phyloP scores from a whole-genome alignment of 2,113 vertebrate genomes.

The Tursiops truncatus region DNA sequence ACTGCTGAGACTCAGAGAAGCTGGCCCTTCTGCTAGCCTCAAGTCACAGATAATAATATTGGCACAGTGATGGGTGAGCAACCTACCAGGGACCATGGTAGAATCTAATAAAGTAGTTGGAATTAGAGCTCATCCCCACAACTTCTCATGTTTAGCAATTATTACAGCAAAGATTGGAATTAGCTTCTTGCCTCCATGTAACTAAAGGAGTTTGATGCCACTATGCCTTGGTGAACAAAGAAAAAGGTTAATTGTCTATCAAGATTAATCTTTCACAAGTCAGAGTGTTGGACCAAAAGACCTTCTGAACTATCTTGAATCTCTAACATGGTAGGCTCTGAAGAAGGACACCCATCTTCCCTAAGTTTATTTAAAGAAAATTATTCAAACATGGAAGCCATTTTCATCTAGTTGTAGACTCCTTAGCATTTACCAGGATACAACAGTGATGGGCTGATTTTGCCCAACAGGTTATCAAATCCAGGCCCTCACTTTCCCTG shows the following conservation, averaged over 20 bases:
- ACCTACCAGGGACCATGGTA: background rate
- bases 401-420: background rate
- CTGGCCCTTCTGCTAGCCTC: background rate
- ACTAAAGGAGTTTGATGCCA: background rate
- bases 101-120: background rate
- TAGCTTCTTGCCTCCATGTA: background rate
- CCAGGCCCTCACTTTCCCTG: background rate
- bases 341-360: background rate
- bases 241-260: background rate
- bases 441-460: background rate
- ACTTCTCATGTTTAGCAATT: background rate
- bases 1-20: background rate
- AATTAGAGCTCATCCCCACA: background rate
- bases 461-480: background rate
- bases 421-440: background rate
- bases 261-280: background rate
- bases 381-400: background rate
- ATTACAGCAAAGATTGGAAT: background rate
- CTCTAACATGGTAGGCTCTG: background rate
- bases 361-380: constrained; percentile 26
- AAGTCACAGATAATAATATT: background rate
- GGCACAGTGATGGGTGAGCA: background rate
- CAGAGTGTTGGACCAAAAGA: background rate
- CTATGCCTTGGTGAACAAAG: background rate
- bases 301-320: background rate